Percentiles rank a stretch among this genome's conserved stretches.
Evolutionary conservation across 2,888 invertebrate genomes (phyloP).

Genomic region (Nephrocerus scutellatus): DNA sequence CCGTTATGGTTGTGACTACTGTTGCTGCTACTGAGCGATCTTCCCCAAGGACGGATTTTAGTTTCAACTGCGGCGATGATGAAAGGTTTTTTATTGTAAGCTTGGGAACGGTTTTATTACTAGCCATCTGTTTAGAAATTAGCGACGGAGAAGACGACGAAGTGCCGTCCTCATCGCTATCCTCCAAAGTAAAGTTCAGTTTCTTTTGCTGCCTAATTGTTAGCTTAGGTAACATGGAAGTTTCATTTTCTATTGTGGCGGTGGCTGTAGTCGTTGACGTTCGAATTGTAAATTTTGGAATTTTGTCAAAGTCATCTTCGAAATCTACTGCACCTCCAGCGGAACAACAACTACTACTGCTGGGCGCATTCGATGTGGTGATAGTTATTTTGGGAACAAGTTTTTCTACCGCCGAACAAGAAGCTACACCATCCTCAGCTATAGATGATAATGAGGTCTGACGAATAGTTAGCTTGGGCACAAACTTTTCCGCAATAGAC

Average conservation of each 20-base stretch:
- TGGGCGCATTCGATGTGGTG: too few species aligned
- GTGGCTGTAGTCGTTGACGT: constrained; percentile 8
- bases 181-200: constrained; percentile 29
- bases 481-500: not conserved
- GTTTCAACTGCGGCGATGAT: constrained; percentile 48
- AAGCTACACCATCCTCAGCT: too few species aligned
- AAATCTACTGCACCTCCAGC: constrained; percentile 3
- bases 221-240: constrained; percentile 34
- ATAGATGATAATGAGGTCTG: constrained; percentile 34
- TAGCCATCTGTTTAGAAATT: constrained; percentile 10
- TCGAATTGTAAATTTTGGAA: constrained; percentile 38
- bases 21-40: constrained; percentile 14
- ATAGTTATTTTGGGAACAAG: too few species aligned
- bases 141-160: constrained; percentile 15
- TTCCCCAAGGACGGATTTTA: constrained; percentile 50
- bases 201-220: constrained; percentile 36
- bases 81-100: constrained; percentile 45
- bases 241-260: constrained; percentile 9
- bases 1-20: constrained; percentile 34
- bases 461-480: constrained; percentile 15
- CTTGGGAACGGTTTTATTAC: constrained; percentile 39
- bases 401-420: too few species aligned
- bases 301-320: constrained; percentile 24
- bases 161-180: constrained; percentile 28
- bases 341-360: constrained; percentile 5